These are phyloP conservation scores for Heteronetta atricapilla DNA, from an alignment of 2,113 vertebrate genomes.

Conservation along the genomic window DNA sequence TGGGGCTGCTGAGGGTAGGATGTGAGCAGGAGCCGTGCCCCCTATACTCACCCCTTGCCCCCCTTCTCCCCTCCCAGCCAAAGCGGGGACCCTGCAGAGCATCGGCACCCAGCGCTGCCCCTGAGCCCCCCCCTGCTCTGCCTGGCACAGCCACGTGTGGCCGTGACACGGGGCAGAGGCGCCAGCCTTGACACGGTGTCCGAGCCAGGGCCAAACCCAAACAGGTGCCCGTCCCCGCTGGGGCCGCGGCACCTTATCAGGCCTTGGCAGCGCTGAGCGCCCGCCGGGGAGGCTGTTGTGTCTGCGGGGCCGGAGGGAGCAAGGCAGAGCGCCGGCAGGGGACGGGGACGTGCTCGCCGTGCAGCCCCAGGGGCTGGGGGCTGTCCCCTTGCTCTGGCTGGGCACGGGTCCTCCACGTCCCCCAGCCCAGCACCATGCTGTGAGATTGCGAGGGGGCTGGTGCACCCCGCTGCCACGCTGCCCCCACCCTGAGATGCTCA, in stretches of 20 bases:
- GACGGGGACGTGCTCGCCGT: rapidly evolving
- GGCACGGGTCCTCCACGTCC: neutral
- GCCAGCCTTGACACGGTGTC: constrained; percentile 17
- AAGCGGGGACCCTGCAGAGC: neutral
- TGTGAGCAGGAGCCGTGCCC: rapidly evolving
- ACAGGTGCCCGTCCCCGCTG: neutral
- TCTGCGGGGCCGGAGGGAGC: neutral
- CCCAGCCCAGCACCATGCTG: neutral
- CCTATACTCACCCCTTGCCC: rapidly evolving
- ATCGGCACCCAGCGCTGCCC: rapidly evolving
- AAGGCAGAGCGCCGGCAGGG: neutral
- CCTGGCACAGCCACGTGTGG: neutral
- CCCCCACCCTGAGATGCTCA: neutral
- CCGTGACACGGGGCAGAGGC: neutral
- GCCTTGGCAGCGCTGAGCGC: neutral
- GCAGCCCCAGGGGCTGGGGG: neutral
- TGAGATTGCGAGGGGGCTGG: rapidly evolving
- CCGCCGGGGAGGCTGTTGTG: neutral
- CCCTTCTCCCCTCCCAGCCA: neutral
- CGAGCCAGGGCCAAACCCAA: constrained; percentile 36
- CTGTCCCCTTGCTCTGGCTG: neutral
- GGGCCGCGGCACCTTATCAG: neutral
- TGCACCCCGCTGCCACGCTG: neutral
- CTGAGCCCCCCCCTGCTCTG: neutral
- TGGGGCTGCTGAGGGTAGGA: too few species aligned